Evolutionary conservation across 2,113 vertebrate genomes (phyloP), one percentile per base, ranked within the genome.

Genomic region (Zingel zingel): DNA sequence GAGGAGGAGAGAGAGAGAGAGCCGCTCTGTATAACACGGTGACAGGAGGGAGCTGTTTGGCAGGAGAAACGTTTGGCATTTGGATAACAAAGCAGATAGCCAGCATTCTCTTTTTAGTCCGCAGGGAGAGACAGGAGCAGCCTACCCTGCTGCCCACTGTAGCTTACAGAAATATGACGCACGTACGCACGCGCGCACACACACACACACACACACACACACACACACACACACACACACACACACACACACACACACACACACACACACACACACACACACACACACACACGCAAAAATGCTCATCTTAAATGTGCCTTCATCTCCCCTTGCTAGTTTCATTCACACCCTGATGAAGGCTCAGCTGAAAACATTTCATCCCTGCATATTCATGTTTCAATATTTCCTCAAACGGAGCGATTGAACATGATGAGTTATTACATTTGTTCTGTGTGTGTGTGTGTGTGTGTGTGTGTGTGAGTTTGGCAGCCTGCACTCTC

Each of bases 41-140:
- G 89, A 91, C 85, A 81, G 76, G 81, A 77, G 83, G 75, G 87
- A 82, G 88, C 83, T 66, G 81, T 70, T 89, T 91, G 92, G 87
- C 87, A 89, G 73, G 53, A 74, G 81, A 54, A 82, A 47, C 82
- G 45, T 84, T 85, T 90, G 84, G 91, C 90, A 89, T 93, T 92
- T 87, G 84, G 89, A 87, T 89, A 90, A 92, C 89, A 89, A 86
- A 89, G 89, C 65, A 71, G 91, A 90, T 77, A 88, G 83, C 73
- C 89, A 78, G 85, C 61, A 73, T 88, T 81, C 85, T 91, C 69
- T 79, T 82, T 85, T 82, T 74, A 76, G 82, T 85, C 90, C 79
- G 79, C 82, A 3, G 88, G 85, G 90, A 87, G 83, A 83, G 85
- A 84, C 77, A 58, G 62, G 77, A 91, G 82, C 80, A 65, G 76